Evolutionary conservation across 2,888 invertebrate species (phyloP), one percentile per base, ranked within the genome.

Genomic region (Pristionchus mayeri): DNA sequence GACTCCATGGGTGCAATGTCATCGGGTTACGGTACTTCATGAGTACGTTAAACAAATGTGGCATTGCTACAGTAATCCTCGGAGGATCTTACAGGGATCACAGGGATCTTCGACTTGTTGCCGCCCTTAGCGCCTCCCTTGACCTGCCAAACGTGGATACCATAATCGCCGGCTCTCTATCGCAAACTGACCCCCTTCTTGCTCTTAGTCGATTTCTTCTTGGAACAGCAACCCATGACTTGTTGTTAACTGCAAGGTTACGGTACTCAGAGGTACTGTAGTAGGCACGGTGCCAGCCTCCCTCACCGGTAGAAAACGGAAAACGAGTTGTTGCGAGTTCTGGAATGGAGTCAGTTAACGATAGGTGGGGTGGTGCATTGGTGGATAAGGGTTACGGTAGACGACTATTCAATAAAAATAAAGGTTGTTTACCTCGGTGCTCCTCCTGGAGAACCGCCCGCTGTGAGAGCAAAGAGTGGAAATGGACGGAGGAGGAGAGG

Each of bases 211-310:
- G 67, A 34, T 21, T 71, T 71, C 71, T 71, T 71, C 71, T 71
- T 71, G 40, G 71, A 71, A 44, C 71, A 71, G n/a, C 71, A 71
- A 21, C 71, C 71, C 71, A 71, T 71, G 40, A 40, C 71, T 71
- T 71, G 44, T 71, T 71, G 71, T 71, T 71, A 71, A 44, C 67
- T 67, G 67, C 37, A 67, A 67, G 67, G n/a, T 67, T 67, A 67
- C 67, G 34, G 67, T 67, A 60, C 9, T 60, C 13, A 24, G 9
- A 6, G 57, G 44, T 44, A 44, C 44, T 60, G 27, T 7, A 13
- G 24, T n/a, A 13, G 60, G 52, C 18, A 21, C 52, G 3, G 52
- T 52, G 18, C 6, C 27, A 16, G 2, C 7, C 0, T 11, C 11
- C 27, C 60, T 60, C 60, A 60, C 60, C 63, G 34, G 63, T 63